Base-by-base conservation (phyloP, 2,113 vertebrate species). In the Spea bombifrons region DNA sequence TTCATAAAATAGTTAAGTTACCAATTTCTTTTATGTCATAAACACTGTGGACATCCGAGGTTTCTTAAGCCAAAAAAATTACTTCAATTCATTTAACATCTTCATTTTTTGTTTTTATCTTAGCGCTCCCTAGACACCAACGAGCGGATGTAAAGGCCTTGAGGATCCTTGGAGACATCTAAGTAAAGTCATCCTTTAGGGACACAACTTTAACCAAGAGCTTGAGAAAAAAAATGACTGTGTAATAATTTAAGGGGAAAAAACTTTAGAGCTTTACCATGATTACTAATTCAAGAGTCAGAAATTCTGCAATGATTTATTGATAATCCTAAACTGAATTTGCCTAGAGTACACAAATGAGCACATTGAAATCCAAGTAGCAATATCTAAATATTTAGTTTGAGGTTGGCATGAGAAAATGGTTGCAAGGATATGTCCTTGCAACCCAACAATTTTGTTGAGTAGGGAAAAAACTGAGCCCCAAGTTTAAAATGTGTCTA, bases 281-380 rank as follows among this genome's bases (percentile, higher is more conserved):
- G 5, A 88, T 89, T 88, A 88, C 85, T 89, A 89, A 90, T 92
- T 91, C 86, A 91, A 83, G 86, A 91, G 85, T 81, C 72, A 84
- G 75, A 81, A 87, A 85, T 80, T 81, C 45, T 3, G 65, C 82
- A 83, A 90, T 90, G 88, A 90, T 91, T 91, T 92, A 93, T 91
- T 90, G 89, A 90, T 90, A 83, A 70, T 66, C 82, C 84, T 86
- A 89, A 86, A 85, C 85, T 72, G 87, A 87, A 87, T 87, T 88
- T 87, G 84, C 85, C 84, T 90, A 88, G 78, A 0, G 0, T 81
- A 81, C 82, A 76, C 46, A 73, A 76, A 78, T 82, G 78, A 80
- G 81, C 70, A 30, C 30, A 30, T 30, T 30, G 30, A 30, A 30
- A 30, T 30, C 2, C 30, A 30, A 1, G 30, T 30, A 30, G 30